phyloP scores from a whole-genome alignment of 2,888 invertebrate genomes.

The Thelaira solivaga region DNA sequence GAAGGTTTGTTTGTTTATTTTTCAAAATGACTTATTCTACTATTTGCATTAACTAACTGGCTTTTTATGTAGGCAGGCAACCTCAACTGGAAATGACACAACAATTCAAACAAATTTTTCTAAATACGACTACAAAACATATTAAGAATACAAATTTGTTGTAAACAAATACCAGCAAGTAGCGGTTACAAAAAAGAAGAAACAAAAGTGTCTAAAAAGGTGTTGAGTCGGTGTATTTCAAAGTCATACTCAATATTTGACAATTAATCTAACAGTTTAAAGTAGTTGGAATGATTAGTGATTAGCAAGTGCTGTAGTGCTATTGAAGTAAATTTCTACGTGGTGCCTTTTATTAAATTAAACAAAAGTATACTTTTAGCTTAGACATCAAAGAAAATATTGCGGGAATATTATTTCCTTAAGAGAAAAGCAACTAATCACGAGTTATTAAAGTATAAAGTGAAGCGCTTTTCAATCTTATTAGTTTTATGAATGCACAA shows the following conservation, averaged over 20 bases:
- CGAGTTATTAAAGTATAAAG: too few relatives aligned
- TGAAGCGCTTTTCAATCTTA: too few relatives aligned
- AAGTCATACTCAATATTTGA: constrained; percentile 24
- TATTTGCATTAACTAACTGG: too few relatives aligned
- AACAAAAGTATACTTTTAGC: constrained; percentile 13
- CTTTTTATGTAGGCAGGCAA: not conserved
- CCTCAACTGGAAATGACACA: constrained; percentile 48
- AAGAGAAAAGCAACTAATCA: too few relatives aligned
- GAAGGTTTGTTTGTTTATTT: constrained; percentile 37
- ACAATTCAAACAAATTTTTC: constrained; percentile 42
- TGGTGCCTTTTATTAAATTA: not conserved
- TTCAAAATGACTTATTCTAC: constrained; percentile 39
- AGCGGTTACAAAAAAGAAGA: not conserved
- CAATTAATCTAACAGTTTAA: constrained; percentile 29
- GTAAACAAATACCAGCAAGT: not conserved
- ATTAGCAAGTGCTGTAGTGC: not conserved
- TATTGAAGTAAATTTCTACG: not conserved
- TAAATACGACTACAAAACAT: not conserved
- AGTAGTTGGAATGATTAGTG: not conserved
- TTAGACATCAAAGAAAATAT: too few relatives aligned
- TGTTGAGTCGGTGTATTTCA: constrained; percentile 12
- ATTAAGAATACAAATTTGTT: constrained; percentile 17
- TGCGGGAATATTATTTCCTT: too few relatives aligned
- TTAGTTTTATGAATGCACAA: too few relatives aligned
- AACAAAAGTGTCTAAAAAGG: too few relatives aligned